These are phyloP conservation scores for Aspidiotus destructor DNA, from an alignment of 2,888 invertebrate species.

Conservation along the genomic window DNA sequence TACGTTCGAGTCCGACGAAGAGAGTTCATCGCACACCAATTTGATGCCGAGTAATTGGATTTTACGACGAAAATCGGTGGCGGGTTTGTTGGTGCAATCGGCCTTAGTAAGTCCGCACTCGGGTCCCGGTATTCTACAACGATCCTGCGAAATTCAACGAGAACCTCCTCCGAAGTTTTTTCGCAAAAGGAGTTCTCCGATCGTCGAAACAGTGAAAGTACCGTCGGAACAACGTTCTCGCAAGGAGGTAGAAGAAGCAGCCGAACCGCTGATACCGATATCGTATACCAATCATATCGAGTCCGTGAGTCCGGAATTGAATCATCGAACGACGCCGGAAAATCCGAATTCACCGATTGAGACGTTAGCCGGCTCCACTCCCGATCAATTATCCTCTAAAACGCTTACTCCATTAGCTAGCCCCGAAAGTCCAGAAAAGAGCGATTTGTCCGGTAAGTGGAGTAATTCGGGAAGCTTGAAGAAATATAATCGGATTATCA, in stretches of 20 bases:
- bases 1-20: conserved; percentile 91
- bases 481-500: conserved; percentile 23
- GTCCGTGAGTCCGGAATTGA: background rate
- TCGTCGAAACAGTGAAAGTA: conserved; percentile 5
- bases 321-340: background rate
- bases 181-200: background rate
- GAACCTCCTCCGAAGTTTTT: conserved; percentile 16
- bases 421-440: conserved; percentile 36
- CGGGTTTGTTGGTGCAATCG: conserved; percentile 56
- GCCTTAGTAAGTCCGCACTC: conserved; percentile 34
- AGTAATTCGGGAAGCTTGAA: conserved; percentile 20
- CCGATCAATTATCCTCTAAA: conserved; percentile 39
- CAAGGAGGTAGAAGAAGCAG: background rate
- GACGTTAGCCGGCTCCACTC: conserved; percentile 31
- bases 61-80: conserved; percentile 41
- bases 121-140: conserved; percentile 21
- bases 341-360: conserved; percentile 33
- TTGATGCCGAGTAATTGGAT: conserved; percentile 37
- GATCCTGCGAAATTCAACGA: conserved; percentile 18
- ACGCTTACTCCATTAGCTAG: conserved; percentile 43
- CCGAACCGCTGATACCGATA: background rate
- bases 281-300: background rate
- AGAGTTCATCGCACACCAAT: conserved; percentile 42
- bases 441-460: conserved; percentile 20
- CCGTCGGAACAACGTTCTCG: background rate